Evolutionary conservation across 92 coral and sea anemone genomes (phyloP), one percentile per base, ranked within the genome.

Genomic region (Galaxea fascicularis): DNA sequence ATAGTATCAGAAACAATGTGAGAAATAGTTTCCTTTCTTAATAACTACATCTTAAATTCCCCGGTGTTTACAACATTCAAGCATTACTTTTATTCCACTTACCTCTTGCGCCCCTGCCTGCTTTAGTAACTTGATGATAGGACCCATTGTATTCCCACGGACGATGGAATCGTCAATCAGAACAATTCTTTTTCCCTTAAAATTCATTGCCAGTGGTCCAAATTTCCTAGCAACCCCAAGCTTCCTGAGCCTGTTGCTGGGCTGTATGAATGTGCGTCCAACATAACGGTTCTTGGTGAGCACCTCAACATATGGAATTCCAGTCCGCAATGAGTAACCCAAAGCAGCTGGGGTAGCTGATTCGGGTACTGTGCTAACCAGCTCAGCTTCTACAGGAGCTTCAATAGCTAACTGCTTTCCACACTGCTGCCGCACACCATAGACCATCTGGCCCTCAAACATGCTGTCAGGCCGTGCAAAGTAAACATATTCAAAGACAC

Each of bases 341-440:
- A 96, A 66, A 1, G 98, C 98, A 24, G 98, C 96, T 28, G 98
- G 98, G 6, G 98, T 96, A 1, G 98, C 98, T 22, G 98, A 96
- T 65, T 96, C 98, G 18, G 98, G 98, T 6, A 96, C 95, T 1
- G 98, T 96, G 92, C 98, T 96, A 17, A 96, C 98, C 69, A 96
- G 89, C 59, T 96, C 98, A 4, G 98, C 98, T 60, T 90, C 93
- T 1, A 94, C 84, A 0, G 98, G 96, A 1, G 98, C 96, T 80
- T 96, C 98, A 15, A 90, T 77, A 5, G 98, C 98, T 35, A 96
- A 72, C 89, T 94, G 98, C 46, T 76, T 85, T 10, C 98, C 98
- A 85, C 98, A 94, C 18, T 85, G 88, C 73, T 94, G 94, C 0
- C 98, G 90, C 21, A 91, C 98, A 30, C 93, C 77, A 80, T 96